A percentile compares a stretch with the other conserved stretches of the same genome.
phyloP scores from a whole-genome alignment of 2,113 vertebrate species.

The Murina feae region DNA sequence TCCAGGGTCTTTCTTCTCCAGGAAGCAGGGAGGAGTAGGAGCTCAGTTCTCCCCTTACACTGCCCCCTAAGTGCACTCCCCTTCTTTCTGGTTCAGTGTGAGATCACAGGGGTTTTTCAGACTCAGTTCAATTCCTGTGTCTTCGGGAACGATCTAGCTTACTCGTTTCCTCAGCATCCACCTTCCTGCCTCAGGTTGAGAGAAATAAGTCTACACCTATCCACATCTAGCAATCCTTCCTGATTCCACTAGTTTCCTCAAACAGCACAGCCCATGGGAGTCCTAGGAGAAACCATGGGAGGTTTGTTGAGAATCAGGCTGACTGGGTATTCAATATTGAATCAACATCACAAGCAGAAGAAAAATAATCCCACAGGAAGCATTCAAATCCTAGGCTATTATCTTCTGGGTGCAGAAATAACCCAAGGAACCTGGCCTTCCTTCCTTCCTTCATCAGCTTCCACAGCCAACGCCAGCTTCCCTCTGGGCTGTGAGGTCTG shows the following conservation, averaged over 20 bases:
- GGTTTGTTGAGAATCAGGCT: neutral
- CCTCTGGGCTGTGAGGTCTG: neutral
- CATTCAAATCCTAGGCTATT: neutral
- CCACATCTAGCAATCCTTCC: neutral
- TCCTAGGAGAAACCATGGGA: neutral
- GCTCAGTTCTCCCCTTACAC: neutral
- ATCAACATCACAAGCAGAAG: neutral
- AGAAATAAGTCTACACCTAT: neutral
- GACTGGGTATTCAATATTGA: neutral
- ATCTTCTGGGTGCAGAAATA: neutral
- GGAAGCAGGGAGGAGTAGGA: neutral
- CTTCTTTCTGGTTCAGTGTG: neutral
- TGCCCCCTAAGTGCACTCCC: neutral
- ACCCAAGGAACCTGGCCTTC: neutral
- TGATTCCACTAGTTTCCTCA: neutral
- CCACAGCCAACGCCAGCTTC: neutral
- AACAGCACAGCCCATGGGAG: neutral
- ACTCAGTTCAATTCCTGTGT: neutral
- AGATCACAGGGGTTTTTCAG: neutral
- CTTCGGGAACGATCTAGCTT: neutral
- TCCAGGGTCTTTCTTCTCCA: neutral
- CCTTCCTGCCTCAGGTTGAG: neutral
- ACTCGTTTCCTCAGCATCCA: neutral
- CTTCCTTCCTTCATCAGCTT: neutral
- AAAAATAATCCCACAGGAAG: neutral